phyloP scores from a whole-genome alignment of 1,140 invertebrate species.

The Aphidius ervi region DNA sequence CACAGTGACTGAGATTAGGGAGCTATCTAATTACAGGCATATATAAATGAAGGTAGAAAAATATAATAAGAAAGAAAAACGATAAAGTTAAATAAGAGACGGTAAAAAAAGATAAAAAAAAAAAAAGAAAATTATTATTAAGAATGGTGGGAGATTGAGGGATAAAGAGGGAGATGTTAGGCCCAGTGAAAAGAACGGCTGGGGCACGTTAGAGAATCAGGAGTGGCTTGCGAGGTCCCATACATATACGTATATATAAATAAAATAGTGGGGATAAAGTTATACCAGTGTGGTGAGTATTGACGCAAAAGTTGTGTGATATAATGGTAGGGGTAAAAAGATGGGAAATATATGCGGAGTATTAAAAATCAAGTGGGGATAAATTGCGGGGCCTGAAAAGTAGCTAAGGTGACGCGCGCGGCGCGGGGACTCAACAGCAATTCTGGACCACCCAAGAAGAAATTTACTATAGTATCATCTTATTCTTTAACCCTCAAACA shows the following conservation, averaged over 20 bases:
- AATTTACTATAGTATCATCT: constrained; percentile 45
- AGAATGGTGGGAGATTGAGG: constrained; percentile 1
- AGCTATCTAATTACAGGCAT: constrained; percentile 47
- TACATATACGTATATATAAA: not conserved
- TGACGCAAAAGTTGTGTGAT: too few relatives aligned
- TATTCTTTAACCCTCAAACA: constrained; percentile 22
- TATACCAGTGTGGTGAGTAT: too few relatives aligned
- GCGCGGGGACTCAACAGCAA: constrained; percentile 45
- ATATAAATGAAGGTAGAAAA: constrained; percentile 35
- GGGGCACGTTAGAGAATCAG: not conserved
- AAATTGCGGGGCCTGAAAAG: constrained; percentile 24
- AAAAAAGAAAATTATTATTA: too few relatives aligned
- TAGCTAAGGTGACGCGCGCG: constrained; percentile 43
- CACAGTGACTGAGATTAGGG: constrained; percentile 32
- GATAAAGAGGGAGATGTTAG: not conserved
- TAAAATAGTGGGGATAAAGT: not conserved
- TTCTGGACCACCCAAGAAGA: constrained; percentile 52
- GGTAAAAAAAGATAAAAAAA: not conserved
- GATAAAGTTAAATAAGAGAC: constrained; percentile 1
- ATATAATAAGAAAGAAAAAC: not conserved
- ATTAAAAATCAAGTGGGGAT: constrained; percentile 18
- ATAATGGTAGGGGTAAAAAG: constrained; percentile 12
- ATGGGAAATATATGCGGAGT: constrained; percentile 11
- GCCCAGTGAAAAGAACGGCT: not conserved
- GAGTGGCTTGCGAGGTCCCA: constrained; percentile 12